Base-by-base conservation (phyloP, 2,888 invertebrate species). In the Megastigmus dorsalis region DNA sequence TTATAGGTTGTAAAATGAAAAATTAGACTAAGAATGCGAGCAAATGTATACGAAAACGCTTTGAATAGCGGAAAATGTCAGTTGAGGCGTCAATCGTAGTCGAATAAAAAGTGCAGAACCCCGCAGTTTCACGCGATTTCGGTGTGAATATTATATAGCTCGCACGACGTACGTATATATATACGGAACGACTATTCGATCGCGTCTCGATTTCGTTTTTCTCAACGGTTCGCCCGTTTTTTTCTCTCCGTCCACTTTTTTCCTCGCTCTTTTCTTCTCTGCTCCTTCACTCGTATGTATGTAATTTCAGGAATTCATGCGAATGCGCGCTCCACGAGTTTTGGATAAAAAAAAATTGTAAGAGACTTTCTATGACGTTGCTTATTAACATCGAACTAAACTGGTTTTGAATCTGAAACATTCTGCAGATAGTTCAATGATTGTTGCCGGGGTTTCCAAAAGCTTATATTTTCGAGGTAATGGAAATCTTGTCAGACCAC, bases 121-220 rank as follows among this genome's bases (percentile, higher is more conserved):
- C 70, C 26, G 62, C 38, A 30, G 62, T 43, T 33, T 36, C 33
- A n/a, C n/a, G 20, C 18, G 7, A 70, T 70, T 70, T 70, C 62
- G 54, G 55, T 63, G 45, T 43, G 69, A 70, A 70, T 70, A 54
- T 62, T 18, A 36, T 0, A 4, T 28, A 26, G 13, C 28, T 5
- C 3, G 41, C 55, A 33, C 28, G 13, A 18, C 28, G n/a, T n/a
- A n/a, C n/a, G n/a, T n/a, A n/a, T n/a, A n/a, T n/a, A n/a, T n/a
- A n/a, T n/a, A n/a, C n/a, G n/a, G n/a, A n/a, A n/a, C 7, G 48
- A n/a, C 65, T 28, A 20, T 18, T 57, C 30, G 68, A 48, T 50
- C 59, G 68, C 59, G 68, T 9, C 59, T 68, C 55, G 5, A 50
- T 59, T 50, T 68, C 68, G 28, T 30, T 23, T 50, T 59, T n/a